Conservation (phyloP, 2,113 vertebrate genomes). For the Bungarus multicinctus region DNA sequence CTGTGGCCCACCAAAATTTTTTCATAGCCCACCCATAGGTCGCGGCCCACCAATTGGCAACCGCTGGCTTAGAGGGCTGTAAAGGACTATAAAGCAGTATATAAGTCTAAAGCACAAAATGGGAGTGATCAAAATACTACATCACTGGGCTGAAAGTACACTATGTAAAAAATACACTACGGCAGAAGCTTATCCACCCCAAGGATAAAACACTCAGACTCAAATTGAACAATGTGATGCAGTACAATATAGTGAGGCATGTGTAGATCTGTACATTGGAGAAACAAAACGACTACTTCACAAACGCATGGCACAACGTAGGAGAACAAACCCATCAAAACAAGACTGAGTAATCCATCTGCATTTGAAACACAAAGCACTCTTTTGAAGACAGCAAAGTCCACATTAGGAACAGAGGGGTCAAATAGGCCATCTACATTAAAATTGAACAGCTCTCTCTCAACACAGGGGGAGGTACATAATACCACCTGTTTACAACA, state of each 20-base stretch:
- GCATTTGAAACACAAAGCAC: background rate
- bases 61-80: too few relatives aligned
- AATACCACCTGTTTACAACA: background rate
- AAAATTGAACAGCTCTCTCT: background rate
- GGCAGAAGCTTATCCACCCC: background rate
- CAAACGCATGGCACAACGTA: too few relatives aligned
- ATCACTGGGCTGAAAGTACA: too few relatives aligned
- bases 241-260: background rate
- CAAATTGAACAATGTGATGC: background rate
- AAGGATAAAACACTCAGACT: background rate
- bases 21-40: too few relatives aligned
- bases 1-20: too few relatives aligned
- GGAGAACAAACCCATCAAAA: too few relatives aligned
- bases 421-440: background rate
- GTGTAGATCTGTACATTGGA: background rate
- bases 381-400: background rate
- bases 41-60: too few relatives aligned
- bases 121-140: too few relatives aligned
- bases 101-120: too few relatives aligned
- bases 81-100: too few relatives aligned
- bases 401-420: background rate
- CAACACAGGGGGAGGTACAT: background rate
- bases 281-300: background rate
- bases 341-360: background rate
- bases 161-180: background rate